Evolutionary conservation across 2,113 vertebrate species (phyloP).

Genomic region (Ptyas mucosa): DNA sequence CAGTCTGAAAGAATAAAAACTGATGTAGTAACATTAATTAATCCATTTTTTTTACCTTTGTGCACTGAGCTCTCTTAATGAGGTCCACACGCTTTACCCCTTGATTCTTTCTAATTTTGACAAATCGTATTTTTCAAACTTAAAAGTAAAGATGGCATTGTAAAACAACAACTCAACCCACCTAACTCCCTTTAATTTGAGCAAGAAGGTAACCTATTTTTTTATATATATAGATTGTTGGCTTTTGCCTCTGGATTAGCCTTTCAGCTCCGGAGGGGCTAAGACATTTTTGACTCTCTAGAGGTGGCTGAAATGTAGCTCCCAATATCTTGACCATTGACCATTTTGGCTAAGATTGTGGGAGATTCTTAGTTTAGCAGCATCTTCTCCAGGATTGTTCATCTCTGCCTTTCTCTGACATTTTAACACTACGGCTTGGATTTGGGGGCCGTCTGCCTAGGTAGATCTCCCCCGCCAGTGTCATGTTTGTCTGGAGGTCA

Average conservation of each 20-base stretch:
- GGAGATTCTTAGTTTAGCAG: not conserved
- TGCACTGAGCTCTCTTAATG: not conserved
- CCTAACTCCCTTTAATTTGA: not conserved
- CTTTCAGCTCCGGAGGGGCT: not conserved
- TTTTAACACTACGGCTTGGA: not conserved
- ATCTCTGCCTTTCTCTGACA: not conserved
- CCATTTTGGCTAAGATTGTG: not conserved
- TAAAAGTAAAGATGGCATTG: not conserved
- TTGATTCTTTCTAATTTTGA: not conserved
- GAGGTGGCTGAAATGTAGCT: not conserved
- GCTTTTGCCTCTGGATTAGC: not conserved
- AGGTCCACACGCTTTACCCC: not conserved
- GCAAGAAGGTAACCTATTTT: not conserved
- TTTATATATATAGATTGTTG: not conserved
- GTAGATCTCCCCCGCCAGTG: not conserved
- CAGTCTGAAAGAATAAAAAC: not conserved
- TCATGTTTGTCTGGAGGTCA: not conserved
- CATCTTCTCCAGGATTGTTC: not conserved
- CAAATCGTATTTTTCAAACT: not conserved
- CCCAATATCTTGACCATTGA: not conserved
- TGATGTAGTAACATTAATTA: not conserved
- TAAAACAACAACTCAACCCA: not conserved
- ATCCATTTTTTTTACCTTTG: not conserved
- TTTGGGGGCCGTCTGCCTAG: not conserved
- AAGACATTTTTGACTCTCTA: not conserved